Base-by-base conservation (phyloP, 2,113 vertebrate genomes). In the Oreochromis spilurus region DNA sequence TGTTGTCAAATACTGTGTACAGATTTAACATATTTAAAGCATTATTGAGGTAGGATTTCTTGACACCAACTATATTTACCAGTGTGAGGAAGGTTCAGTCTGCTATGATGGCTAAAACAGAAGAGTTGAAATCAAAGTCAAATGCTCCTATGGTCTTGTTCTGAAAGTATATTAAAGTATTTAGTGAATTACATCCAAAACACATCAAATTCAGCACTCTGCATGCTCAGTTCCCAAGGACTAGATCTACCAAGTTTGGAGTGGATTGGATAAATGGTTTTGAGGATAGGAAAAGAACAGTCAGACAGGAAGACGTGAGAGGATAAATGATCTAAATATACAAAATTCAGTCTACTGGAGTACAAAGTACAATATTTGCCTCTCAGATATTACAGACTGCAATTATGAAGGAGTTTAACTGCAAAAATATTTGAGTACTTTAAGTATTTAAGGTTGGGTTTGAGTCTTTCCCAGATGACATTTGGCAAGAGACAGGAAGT, bases 171-270 rank as follows among this genome's bases (percentile, higher is more conserved):
- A 26, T 43, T 43, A 45, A 43, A 1, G 21, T 72, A 45, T 45
- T 17, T 9, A 72, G 2, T 0, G 16, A 72, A 45, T 9, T n/a
- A 16, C 65, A 70, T 9, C 5, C 65, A 70, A 70, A 43, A 70
- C 7, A 72, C n/a, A 24, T 70, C 5, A 21, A 24, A 6, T 70
- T 21, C 0, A 40, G 62, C 0, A 0, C 0, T 40, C 11, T 70
- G 38, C 12, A 16, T 43, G 5, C 65, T 24, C 65, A 0, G 14
- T 21, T 70, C 14, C 38, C 65, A 24, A 43, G 38, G 9, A 70
- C n/a, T 24, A 24, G 65, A 43, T 70, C 36, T 70, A 2, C 36
- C 7, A 21, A 0, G 7, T 24, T 24, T 67, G 62, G 19, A 5
- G 38, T 24, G 12, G 2, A 43, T 14, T 43, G 38, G 38, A 70